Conservation (phyloP, 2,888 invertebrate species). For the Idaea aversata region DNA sequence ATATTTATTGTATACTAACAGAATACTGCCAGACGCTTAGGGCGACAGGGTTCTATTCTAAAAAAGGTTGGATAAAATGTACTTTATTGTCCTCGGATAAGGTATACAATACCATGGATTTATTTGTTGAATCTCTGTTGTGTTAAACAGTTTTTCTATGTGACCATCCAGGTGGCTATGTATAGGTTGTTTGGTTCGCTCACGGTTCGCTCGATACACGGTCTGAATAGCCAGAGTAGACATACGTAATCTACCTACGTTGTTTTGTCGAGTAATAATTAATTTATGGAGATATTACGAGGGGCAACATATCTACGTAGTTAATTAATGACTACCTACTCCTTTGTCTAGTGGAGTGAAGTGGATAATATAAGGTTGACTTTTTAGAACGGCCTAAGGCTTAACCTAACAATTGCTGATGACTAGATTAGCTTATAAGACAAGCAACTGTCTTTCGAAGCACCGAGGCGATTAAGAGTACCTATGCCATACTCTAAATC, state of each 20-base stretch:
- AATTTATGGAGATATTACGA: constrained; percentile 56
- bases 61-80: constrained; percentile 36
- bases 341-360: not conserved
- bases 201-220: constrained; percentile 53
- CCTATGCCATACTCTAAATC: too few species aligned
- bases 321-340: constrained; percentile 12
- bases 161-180: constrained; percentile 79
- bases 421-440: too few species aligned
- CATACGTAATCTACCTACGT: constrained; percentile 46
- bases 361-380: not conserved
- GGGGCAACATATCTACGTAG: constrained; percentile 31
- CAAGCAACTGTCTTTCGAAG: too few species aligned
- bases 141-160: constrained; percentile 66
- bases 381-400: not conserved
- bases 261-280: constrained; percentile 59
- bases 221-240: constrained; percentile 58
- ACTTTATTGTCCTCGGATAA: constrained; percentile 46
- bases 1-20: constrained; percentile 81
- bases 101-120: constrained; percentile 43
- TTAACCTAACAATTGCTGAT: not conserved
- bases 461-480: too few species aligned
- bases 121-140: constrained; percentile 46
- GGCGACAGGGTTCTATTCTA: constrained; percentile 66
- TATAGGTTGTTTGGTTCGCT: constrained; percentile 65
- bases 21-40: constrained; percentile 71